phyloP scores from a whole-genome alignment of 2,113 vertebrate genomes.

The Jacana jacana region DNA sequence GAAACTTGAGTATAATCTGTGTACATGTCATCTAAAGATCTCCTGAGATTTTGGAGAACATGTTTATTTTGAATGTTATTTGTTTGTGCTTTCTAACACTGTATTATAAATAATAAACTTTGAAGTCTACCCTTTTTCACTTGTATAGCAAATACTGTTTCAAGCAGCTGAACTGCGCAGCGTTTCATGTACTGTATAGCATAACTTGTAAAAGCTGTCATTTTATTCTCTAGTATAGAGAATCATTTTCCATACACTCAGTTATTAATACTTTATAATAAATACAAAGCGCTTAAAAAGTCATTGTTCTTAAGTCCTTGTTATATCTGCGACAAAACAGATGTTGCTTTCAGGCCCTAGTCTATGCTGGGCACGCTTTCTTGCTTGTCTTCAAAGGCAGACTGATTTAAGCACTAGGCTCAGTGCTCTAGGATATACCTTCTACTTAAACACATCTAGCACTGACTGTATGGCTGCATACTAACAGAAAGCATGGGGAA shows the following conservation, averaged over 20 bases:
- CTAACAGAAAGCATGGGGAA: background rate
- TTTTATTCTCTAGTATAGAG: conserved; percentile 43
- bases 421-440: background rate
- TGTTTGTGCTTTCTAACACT: conserved; percentile 70
- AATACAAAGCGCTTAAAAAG: conserved; percentile 58
- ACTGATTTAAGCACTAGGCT: background rate
- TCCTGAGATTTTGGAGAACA: conserved; percentile 40
- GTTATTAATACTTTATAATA: conserved; percentile 59
- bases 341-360: background rate
- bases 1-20: conserved; percentile 57
- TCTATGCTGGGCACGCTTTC: background rate
- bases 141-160: conserved; percentile 48
- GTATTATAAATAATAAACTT: conserved; percentile 65
- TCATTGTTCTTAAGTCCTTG: background rate
- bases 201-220: conserved; percentile 29
- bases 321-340: background rate
- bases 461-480: background rate
- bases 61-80: conserved; percentile 60
- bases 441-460: background rate
- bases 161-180: background rate
- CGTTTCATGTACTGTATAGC: conserved; percentile 33
- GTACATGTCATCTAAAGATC: conserved; percentile 47
- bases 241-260: conserved; percentile 25
- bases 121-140: conserved; percentile 11
- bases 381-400: background rate